A percentile compares a stretch with the other conserved stretches of the same genome.
phyloP scores from a whole-genome alignment of 1,140 invertebrate species.

The Mactra quadrangularis region DNA sequence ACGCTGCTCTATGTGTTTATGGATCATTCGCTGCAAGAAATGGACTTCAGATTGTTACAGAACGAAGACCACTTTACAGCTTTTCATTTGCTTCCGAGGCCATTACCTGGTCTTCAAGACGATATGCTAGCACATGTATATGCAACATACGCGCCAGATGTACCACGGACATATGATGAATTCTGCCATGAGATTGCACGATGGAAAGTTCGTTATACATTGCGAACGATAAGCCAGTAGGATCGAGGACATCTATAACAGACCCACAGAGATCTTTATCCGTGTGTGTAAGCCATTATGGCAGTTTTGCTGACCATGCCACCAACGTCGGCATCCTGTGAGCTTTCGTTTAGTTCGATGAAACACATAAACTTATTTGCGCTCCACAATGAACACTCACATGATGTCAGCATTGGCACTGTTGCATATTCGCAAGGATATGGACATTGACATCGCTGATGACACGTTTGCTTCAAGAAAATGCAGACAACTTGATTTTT shows the following conservation, averaged over 20 bases:
- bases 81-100: constrained; percentile 10
- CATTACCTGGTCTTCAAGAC: constrained; percentile 8
- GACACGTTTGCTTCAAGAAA: too few species aligned
- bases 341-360: constrained; percentile 32
- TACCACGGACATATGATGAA: too few species aligned
- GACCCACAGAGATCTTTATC: constrained; percentile 23
- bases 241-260: not conserved
- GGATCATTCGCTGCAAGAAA: constrained; percentile 32
- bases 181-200: too few species aligned
- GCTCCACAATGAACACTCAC: constrained; percentile 27
- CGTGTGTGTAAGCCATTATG: not conserved
- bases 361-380: constrained; percentile 31
- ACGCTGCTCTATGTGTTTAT: constrained; percentile 23
- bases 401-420: constrained; percentile 28
- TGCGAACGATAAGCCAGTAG: not conserved
- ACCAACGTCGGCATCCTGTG: constrained; percentile 14
- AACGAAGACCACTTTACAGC: constrained; percentile 26
- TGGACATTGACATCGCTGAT: not conserved
- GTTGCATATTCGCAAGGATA: constrained; percentile 29
- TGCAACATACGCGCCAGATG: too few species aligned
- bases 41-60: constrained; percentile 1
- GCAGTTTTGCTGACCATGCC: constrained; percentile 35
- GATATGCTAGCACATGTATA: constrained; percentile 14
- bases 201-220: constrained; percentile 41
- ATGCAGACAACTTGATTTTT: too few species aligned